These are phyloP conservation scores for Pollachius pollachius DNA, from an alignment of 2,113 vertebrate genomes.

Conservation along the genomic window DNA sequence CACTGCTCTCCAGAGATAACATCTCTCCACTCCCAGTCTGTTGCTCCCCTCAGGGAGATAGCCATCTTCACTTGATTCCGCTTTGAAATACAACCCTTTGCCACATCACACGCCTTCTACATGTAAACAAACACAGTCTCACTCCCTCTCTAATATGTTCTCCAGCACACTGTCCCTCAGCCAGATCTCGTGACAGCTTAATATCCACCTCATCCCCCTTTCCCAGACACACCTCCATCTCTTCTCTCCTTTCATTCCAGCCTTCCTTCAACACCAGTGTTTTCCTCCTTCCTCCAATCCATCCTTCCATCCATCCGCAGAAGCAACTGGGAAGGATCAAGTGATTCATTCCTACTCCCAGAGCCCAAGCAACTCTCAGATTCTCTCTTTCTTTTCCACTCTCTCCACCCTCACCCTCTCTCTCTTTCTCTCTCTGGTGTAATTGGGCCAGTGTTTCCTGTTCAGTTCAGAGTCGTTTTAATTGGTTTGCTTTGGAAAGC, in stretches of 20 bases:
- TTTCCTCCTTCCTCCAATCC: too few relatives aligned
- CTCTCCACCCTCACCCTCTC: not conserved
- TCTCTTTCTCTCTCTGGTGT: conserved; percentile 26
- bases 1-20: too few relatives aligned
- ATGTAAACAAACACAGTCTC: too few relatives aligned
- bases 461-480: conserved; percentile 27
- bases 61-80: too few relatives aligned
- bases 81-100: too few relatives aligned
- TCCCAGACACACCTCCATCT: not conserved
- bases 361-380: too few relatives aligned
- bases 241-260: not conserved
- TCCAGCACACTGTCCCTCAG: not conserved
- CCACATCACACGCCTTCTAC: too few relatives aligned
- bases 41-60: too few relatives aligned
- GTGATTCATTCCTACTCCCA: not conserved
- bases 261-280: too few relatives aligned
- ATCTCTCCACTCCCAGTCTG: too few relatives aligned
- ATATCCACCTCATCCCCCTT: not conserved
- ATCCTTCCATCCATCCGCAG: conserved; percentile 14
- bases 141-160: not conserved
- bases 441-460: too few relatives aligned
- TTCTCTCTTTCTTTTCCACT: not conserved
- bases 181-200: not conserved
- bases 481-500: conserved; percentile 53
- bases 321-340: not conserved